These are phyloP conservation scores for Pollachius pollachius DNA, from an alignment of 2,113 vertebrate species.

Conservation along the genomic window DNA sequence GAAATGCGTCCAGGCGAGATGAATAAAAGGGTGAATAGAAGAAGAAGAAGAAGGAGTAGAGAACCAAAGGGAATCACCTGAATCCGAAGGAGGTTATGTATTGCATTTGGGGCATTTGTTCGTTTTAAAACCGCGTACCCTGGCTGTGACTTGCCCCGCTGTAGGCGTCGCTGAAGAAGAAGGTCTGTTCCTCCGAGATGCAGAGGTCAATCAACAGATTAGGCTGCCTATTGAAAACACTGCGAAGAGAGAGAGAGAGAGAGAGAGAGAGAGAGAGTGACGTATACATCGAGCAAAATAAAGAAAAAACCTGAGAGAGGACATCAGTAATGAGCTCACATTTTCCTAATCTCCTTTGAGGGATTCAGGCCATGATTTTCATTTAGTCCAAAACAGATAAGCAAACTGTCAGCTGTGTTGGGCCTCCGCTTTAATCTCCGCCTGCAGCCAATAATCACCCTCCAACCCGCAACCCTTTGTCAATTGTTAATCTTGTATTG, in stretches of 20 bases:
- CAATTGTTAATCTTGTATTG: conserved; percentile 80
- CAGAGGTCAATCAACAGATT: conserved; percentile 71
- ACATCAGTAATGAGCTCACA: conserved; percentile 88
- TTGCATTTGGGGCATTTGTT: too few relatives aligned
- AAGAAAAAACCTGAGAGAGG: conserved; percentile 61
- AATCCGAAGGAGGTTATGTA: too few relatives aligned
- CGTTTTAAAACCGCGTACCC: too few relatives aligned
- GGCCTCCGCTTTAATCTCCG: conserved; percentile 87
- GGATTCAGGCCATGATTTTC: conserved; percentile 94
- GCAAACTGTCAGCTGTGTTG: conserved; percentile 87
- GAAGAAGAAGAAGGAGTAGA: too few relatives aligned
- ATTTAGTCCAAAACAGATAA: conserved; percentile 92
- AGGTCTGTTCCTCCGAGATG: conserved; percentile 53
- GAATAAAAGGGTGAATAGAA: too few relatives aligned
- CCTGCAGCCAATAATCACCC: conserved; percentile 87
- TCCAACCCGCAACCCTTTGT: conserved; percentile 73
- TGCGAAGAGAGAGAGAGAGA: conserved; percentile 41
- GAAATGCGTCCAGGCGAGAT: too few relatives aligned
- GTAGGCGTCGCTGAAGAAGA: conserved; percentile 36
- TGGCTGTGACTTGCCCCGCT: conserved; percentile 9
- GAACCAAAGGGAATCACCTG: too few relatives aligned
- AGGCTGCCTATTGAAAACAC: conserved; percentile 60
- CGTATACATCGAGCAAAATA: conserved; percentile 13
- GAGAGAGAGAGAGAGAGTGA: too few relatives aligned
- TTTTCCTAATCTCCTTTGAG: conserved; percentile 90